phyloP scores from a whole-genome alignment of 2,797 vertebrate genomes.

The Pyrrhura leucotis region DNA sequence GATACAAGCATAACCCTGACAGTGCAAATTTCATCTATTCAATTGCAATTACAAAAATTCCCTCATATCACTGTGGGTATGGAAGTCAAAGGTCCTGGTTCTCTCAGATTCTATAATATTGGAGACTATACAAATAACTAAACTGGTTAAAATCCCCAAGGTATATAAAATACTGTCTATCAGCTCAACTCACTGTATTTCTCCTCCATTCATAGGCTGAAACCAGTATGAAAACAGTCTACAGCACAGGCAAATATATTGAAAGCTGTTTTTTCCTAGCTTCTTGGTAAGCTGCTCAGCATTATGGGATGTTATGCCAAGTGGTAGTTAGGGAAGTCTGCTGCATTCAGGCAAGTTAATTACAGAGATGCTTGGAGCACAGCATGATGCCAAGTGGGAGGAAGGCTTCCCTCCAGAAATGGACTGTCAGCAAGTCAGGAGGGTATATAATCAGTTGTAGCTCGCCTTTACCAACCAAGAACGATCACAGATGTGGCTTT shows the following conservation, averaged over 20 bases:
- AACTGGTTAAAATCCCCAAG: neutral
- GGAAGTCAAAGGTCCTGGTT: neutral
- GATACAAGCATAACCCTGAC: neutral
- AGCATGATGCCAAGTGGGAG: neutral
- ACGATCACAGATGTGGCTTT: neutral
- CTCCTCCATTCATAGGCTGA: neutral
- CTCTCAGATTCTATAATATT: fast-evolving
- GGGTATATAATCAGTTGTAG: neutral
- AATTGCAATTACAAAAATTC: neutral
- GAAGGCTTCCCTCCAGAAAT: conserved; percentile 11
- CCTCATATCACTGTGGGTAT: neutral
- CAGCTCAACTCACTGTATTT: neutral
- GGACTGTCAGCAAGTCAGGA: neutral
- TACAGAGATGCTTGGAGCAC: neutral
- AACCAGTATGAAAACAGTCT: neutral
- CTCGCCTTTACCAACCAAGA: neutral
- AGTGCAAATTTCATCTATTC: neutral
- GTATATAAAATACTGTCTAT: neutral
- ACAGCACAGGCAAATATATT: neutral
- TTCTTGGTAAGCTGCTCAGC: neutral
- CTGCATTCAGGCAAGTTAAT: neutral
- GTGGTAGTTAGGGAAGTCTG: neutral
- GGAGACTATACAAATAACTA: neutral
- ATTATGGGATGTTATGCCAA: neutral
- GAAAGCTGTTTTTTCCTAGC: neutral